phyloP scores from a whole-genome alignment of 92 coral and sea anemone genomes.

The Epizoanthus illoricatus region DNA sequence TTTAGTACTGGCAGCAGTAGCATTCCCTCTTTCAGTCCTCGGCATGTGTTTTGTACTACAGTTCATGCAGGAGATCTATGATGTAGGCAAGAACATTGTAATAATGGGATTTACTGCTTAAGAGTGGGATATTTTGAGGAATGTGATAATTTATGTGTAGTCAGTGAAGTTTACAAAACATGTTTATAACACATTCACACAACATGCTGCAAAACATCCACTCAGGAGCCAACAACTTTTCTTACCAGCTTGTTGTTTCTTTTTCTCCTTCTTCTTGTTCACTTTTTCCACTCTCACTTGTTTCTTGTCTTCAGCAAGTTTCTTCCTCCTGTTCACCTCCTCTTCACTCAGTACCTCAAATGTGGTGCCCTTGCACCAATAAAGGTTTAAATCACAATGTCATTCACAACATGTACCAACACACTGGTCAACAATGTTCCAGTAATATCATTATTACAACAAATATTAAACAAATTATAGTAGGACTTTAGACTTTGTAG shows the following conservation, averaged over 20 bases:
- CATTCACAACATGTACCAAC: background rate
- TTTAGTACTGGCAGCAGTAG: too few relatives aligned
- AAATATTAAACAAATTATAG: too few relatives aligned
- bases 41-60: too few relatives aligned
- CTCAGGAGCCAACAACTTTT: background rate
- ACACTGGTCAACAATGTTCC: background rate
- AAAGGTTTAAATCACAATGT: background rate
- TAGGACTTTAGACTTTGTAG: too few relatives aligned
- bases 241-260: slow-evolving; percentile 83
- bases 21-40: too few relatives aligned
- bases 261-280: slow-evolving; percentile 72
- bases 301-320: slow-evolving; percentile 74
- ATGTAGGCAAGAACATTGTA: too few relatives aligned
- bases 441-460: background rate
- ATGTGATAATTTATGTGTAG: too few relatives aligned
- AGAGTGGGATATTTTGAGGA: too few relatives aligned
- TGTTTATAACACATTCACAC: background rate
- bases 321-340: slow-evolving; percentile 78
- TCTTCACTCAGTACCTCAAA: slow-evolving; percentile 85
- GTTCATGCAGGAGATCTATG: too few relatives aligned
- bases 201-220: background rate
- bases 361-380: slow-evolving; percentile 61
- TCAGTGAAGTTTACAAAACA: too few relatives aligned
- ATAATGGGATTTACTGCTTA: too few relatives aligned
- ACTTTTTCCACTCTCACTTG: slow-evolving; percentile 60